These are phyloP conservation scores for Lynx canadensis DNA, from an alignment of 2,113 vertebrate genomes.

Conservation along the genomic window DNA sequence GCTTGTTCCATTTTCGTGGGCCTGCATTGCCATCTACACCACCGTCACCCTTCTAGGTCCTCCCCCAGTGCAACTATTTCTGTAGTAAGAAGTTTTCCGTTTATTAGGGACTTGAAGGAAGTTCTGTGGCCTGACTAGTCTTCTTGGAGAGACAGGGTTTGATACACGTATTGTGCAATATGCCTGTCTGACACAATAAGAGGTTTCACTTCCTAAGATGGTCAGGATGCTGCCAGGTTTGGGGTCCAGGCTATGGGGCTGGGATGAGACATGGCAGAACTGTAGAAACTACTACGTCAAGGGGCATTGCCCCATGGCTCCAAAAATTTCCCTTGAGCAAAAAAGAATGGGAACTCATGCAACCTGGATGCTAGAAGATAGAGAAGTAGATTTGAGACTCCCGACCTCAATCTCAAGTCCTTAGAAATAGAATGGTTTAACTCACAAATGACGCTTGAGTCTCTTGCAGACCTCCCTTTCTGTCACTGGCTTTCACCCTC, in stretches of 20 bases:
- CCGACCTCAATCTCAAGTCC: not conserved
- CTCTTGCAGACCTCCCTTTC: not conserved
- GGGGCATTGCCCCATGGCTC: not conserved
- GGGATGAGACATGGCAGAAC: not conserved
- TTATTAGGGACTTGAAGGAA: not conserved
- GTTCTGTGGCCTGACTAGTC: not conserved
- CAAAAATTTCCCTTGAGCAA: conserved; percentile 13
- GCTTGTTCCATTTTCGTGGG: not conserved
- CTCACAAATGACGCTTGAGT: not conserved
- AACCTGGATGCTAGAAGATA: not conserved
- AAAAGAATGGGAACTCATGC: not conserved
- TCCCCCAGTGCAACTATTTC: not conserved
- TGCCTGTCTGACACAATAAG: not conserved
- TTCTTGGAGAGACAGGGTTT: not conserved
- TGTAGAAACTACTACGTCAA: not conserved
- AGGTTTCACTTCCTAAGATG: conserved; percentile 69
- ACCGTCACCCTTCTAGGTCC: not conserved
- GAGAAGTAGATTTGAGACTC: not conserved
- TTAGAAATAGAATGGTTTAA: not conserved
- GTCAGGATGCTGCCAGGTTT: not conserved
- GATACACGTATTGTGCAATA: conserved; percentile 41
- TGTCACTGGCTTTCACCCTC: not conserved
- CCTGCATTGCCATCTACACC: not conserved
- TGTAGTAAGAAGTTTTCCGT: conserved; percentile 8
- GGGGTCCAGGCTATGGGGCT: not conserved